Base-by-base conservation (phyloP, 2,888 invertebrate species). In the Gortyna flavago region DNA sequence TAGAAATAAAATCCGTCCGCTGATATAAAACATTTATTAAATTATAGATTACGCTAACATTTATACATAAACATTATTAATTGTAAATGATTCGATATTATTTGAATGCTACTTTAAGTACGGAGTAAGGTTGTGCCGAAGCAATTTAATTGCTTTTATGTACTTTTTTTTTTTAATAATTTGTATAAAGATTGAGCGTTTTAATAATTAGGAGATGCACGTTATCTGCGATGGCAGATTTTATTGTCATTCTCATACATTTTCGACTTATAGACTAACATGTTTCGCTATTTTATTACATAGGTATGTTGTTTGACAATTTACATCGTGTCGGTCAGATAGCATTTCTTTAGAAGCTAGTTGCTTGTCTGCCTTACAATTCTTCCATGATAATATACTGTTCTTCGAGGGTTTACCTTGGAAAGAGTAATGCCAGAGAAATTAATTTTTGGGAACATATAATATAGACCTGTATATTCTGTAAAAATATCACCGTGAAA, bases 111-210 rank as follows among this genome's bases (percentile, higher is more conserved):
- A 51, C 32, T 32, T 51, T 87, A 83, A 93, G 89, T 93, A 92
- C 90, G 74, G 61, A 87, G 89, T 92, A 91, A 92, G 95, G 95
- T 96, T 95, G 95, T 96, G 95, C 89, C 86, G 86, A 90, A 89
- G 95, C 95, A 95, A 95, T 96, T 89, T 90, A 91, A 96, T 95
- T 96, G 95, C 95, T 94, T 91, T 90, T 88, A 90, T 90, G 87
- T 87, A 88, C 86, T 82, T 87, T 87, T 83, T 82, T 64, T 77
- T 82, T 61, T 57, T 38, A 72, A 75, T 83, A 81, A 85, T 78
- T 82, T 89, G 88, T 89, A 79, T 79, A 88, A 79, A 88, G 67
- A 75, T 79, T 69, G 77, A 85, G 75, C 88, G 85, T 85, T 88
- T 83, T 83, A 80, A 76, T 83, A 68, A 51, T 70, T 70, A 81